Percentiles rank a stretch among this genome's conserved stretches.
Conservation (phyloP, 2,797 vertebrate species). For the Psittacula derbiana region DNA sequence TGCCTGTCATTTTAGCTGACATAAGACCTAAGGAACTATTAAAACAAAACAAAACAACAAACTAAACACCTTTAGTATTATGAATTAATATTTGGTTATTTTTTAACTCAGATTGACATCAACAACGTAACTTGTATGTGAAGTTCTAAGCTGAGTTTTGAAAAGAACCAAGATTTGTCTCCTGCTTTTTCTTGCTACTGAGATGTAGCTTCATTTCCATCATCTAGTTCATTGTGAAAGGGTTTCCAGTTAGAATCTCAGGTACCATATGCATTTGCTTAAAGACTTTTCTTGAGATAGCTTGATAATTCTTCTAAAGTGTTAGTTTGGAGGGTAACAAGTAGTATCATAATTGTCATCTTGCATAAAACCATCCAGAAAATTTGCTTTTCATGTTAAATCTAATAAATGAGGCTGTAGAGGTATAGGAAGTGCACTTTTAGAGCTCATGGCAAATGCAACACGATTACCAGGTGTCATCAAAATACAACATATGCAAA, state of each 20-base stretch:
- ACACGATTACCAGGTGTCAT: slow-evolving; percentile 12
- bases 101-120: not conserved
- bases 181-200: not conserved
- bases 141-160: not conserved
- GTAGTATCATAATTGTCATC: not conserved
- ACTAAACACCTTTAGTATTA: not conserved
- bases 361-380: not conserved
- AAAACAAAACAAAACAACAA: not conserved
- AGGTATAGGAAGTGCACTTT: not conserved
- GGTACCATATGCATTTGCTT: not conserved
- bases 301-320: not conserved
- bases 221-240: not conserved
- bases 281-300: not conserved
- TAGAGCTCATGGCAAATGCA: not conserved
- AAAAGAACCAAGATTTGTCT: not conserved
- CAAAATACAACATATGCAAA: not conserved
- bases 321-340: not conserved
- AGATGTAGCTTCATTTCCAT: not conserved
- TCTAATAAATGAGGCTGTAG: not conserved
- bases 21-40: not conserved
- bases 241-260: not conserved
- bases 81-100: not conserved
- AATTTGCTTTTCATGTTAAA: not conserved
- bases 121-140: not conserved
- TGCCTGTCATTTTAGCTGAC: not conserved